Evolutionary conservation across 2,113 vertebrate species (phyloP), one percentile per base, ranked within the genome.

Genomic region (Cromileptes altivelis): DNA sequence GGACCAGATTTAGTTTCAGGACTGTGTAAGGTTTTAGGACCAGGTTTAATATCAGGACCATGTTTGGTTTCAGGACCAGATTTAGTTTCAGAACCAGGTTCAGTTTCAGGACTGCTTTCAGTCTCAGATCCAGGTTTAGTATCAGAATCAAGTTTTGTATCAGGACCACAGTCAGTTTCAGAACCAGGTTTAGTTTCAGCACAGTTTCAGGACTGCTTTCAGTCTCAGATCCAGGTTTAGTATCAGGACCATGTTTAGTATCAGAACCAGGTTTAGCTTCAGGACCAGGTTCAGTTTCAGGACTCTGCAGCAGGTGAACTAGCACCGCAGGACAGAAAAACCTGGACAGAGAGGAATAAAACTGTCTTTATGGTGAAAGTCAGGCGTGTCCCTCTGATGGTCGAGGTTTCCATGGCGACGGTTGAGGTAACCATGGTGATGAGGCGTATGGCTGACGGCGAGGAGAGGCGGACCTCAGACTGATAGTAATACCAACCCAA

Each of bases 381-480:
- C 70, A 77, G 87, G 80, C 73, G 72, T 70, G 70, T 79, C 68
- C 18, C 50, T 65, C 25, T 45, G 75, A 71, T 61, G 74, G 78
- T 82, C 7, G 63, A 23, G 40, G 84, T 88, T 85, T 76, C 84
- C 78, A 75, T 90, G 74, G 84, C 67, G 71, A 86, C 11, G 27
- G 63, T 2, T 5, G 33, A 45, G 69, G 87, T 87, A 74, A 80
- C 87, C 82, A 85, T 89, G 87, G 82, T 17, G 72, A 88, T 53
- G 56, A 73, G 8, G 56, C 71, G 64, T 78, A 65, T 84, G 70
- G 76, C 84, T 83, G 76, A 82, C 70, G 61, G 69, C 62, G 37
- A 79, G 25, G 10, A 72, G 61, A 70, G 33, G 21, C 14, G 53
- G 69, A 71, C 85, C 79, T 85, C 79, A 65, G 27, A 85, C 57